These are phyloP conservation scores for Orbicella faveolata DNA, from an alignment of 64 coral and sea anemone species.

Conservation along the genomic window DNA sequence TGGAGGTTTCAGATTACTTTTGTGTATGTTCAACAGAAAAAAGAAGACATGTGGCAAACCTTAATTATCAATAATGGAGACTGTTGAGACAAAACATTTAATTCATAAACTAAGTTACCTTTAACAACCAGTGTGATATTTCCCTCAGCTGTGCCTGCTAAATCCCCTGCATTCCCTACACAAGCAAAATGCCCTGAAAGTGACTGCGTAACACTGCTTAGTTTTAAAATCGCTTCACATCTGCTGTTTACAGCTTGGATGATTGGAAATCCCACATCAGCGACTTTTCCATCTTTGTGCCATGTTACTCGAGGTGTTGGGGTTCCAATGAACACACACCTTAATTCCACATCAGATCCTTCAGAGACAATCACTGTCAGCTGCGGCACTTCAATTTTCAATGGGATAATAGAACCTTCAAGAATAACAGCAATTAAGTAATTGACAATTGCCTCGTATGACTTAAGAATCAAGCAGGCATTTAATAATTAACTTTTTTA, in stretches of 20 bases:
- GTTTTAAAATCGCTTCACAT: slow-evolving; percentile 13
- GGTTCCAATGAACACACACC: slow-evolving; percentile 30
- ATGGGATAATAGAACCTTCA: not conserved
- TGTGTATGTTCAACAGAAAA: not conserved
- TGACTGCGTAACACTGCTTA: not conserved
- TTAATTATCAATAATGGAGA: not conserved
- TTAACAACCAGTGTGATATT: slow-evolving; percentile 38
- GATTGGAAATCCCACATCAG: not conserved
- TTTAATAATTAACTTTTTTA: too few relatives aligned
- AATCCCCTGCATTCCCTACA: not conserved
- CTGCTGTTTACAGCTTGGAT: not conserved
- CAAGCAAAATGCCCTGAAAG: slow-evolving; percentile 44
- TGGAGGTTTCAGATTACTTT: too few relatives aligned
- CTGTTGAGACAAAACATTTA: not conserved
- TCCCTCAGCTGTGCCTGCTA: slow-evolving; percentile 15
- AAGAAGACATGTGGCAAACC: not conserved
- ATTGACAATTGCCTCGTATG: not conserved
- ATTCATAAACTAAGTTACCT: slow-evolving; percentile 10
- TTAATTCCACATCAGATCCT: slow-evolving; percentile 35
- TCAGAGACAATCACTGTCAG: not conserved
- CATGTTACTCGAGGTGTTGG: slow-evolving; percentile 44
- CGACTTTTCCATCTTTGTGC: slow-evolving; percentile 27
- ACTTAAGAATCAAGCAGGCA: too few relatives aligned
- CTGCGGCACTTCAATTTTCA: not conserved
- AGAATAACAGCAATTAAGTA: not conserved